phyloP scores from a whole-genome alignment of 1,140 invertebrate species.

The Drosophila mauritiana region DNA sequence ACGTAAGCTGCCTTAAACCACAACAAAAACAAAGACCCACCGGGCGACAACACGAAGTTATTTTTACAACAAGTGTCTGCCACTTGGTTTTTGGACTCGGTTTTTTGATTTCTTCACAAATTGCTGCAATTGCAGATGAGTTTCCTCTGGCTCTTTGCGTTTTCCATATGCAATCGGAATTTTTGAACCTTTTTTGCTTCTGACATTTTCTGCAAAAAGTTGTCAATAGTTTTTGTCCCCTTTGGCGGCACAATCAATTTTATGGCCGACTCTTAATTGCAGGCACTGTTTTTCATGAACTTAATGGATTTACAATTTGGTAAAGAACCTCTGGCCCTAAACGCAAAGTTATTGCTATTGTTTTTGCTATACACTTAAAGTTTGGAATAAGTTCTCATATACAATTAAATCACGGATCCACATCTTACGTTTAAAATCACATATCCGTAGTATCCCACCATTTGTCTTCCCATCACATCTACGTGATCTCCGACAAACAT shows the following conservation, averaged over 20 bases:
- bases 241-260: slow-evolving; percentile 21
- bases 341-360: neutral
- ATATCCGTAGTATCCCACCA: slow-evolving; percentile 21
- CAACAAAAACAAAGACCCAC: neutral
- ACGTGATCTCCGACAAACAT: slow-evolving; percentile 22
- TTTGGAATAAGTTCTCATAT: too few species aligned
- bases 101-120: slow-evolving; percentile 51
- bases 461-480: slow-evolving; percentile 24
- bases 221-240: slow-evolving; percentile 34
- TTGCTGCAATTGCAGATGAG: slow-evolving; percentile 53
- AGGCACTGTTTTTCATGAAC: slow-evolving; percentile 8
- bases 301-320: slow-evolving; percentile 2
- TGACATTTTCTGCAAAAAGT: slow-evolving; percentile 38
- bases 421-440: slow-evolving; percentile 2
- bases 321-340: neutral
- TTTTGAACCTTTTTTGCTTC: neutral
- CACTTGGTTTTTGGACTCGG: slow-evolving; percentile 19
- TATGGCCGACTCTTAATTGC: slow-evolving; percentile 31
- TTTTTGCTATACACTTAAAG: neutral
- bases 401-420: neutral
- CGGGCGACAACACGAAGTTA: slow-evolving; percentile 24
- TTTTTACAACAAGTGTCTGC: slow-evolving; percentile 39
- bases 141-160: slow-evolving; percentile 16
- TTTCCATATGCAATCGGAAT: neutral
- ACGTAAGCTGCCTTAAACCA: slow-evolving; percentile 10